Conservation (phyloP, 2,113 vertebrate genomes). For the Aegypius monachus region DNA sequence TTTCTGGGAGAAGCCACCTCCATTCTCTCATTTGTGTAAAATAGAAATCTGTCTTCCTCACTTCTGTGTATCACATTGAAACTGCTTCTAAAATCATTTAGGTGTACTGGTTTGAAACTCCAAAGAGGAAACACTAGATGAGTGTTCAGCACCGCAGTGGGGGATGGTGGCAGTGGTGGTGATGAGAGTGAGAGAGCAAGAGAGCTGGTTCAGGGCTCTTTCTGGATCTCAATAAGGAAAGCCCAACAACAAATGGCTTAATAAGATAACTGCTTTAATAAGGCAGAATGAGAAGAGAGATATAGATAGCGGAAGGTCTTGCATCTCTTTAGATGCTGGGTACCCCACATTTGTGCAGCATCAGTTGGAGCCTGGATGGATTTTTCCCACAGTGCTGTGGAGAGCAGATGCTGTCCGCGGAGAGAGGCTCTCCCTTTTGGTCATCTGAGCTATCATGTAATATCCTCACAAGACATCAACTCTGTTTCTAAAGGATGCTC, state of each 20-base stretch:
- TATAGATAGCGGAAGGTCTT: rapidly evolving
- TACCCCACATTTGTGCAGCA: not conserved
- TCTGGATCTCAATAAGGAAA: not conserved
- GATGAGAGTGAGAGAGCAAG: rapidly evolving
- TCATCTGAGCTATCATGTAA: not conserved
- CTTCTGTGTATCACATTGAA: not conserved
- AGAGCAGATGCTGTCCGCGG: not conserved
- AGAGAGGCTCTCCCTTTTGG: not conserved
- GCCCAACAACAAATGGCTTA: not conserved
- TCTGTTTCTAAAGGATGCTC: not conserved
- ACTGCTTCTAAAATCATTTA: not conserved
- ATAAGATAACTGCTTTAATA: not conserved
- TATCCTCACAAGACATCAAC: not conserved
- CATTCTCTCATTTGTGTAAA: not conserved
- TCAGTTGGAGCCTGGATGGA: not conserved
- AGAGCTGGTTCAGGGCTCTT: not conserved
- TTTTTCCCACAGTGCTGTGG: not conserved
- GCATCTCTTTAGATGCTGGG: not conserved
- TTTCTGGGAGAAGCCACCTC: not conserved
- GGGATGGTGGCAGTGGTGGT: not conserved
- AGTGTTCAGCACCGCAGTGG: rapidly evolving
- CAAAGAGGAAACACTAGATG: not conserved
- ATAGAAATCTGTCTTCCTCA: not conserved
- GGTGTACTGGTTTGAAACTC: not conserved
- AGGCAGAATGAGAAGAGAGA: not conserved